Base-by-base conservation (phyloP, 2,888 invertebrate species). In the Tenthredo livida region DNA sequence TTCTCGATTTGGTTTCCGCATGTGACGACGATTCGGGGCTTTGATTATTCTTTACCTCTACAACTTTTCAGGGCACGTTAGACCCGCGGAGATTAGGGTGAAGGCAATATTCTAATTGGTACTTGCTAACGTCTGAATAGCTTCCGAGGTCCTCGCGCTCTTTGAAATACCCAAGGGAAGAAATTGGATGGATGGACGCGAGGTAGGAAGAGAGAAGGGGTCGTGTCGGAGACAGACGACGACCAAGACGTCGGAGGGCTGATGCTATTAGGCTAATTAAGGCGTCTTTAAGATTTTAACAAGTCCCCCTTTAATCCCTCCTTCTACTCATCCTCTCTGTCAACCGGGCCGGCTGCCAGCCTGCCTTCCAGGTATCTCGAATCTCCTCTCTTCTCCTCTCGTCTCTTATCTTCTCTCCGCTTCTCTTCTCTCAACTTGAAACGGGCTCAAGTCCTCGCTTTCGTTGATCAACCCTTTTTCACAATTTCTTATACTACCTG, bases 201-300 rank as follows among this genome's bases (percentile, higher is more conserved):
- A 47, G 61, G 61, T 1, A 15, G 61, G 67, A 73, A 1, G 82
- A 17, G 72, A 67, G 70, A 85, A 29, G 58, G 61, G 58, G 67
- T 54, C 73, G 43, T 61, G 47, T 54, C 21, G 84, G 37, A 43
- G 85, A 67, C 21, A 43, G 85, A 67, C 37, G 82, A 72, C 67
- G 72, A 17, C 73, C 40, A 43, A 50, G 77, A 73, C 75, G 78
- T 84, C 86, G 87, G 86, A 88, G 88, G 87, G 88, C 89, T 87
- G 89, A 88, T 87, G 88, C 90, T 90, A 89, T 91, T 90, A 91
- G 86, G 86, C 88, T 90, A 91, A 91, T 91, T 91, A 90, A 90
- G 88, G 84, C 80, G 85, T 86, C 80, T 88, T 85, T 85, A 85
- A 84, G 86, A 88, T 85, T 85, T 86, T 86, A 85, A 87, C 85